Conservation (phyloP, 2,113 vertebrate species). For the Hydrolagus affinis region DNA sequence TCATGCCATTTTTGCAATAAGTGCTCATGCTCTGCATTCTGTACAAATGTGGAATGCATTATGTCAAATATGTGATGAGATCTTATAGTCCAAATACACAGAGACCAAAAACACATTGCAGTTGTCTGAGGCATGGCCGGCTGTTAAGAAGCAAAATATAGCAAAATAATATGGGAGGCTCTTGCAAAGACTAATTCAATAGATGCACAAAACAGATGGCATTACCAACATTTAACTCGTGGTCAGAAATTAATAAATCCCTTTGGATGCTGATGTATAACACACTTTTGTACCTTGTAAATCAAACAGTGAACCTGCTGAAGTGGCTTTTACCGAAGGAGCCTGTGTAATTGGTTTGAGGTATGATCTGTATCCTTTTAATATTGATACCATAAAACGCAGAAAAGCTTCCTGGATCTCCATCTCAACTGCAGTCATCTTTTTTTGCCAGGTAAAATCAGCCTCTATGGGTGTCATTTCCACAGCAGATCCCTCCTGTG, state of each 20-base stretch:
- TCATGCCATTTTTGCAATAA: no score
- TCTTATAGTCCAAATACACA: no score
- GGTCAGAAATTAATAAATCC: neutral
- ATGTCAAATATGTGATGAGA: no score
- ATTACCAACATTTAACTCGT: no score
- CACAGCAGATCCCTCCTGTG: constrained; percentile 68
- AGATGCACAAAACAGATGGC: no score
- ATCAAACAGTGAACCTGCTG: constrained; percentile 85
- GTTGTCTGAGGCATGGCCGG: no score
- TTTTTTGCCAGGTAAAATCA: constrained; percentile 93
- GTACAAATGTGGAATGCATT: no score
- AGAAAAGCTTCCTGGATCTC: constrained; percentile 92
- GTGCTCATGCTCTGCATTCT: no score
- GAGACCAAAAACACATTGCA: no score
- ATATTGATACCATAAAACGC: constrained; percentile 88
- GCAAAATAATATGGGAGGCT: no score
- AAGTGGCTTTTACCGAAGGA: constrained; percentile 87
- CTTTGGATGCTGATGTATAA: neutral
- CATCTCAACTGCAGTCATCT: constrained; percentile 81
- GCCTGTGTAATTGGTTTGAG: constrained; percentile 90
- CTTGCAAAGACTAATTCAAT: no score
- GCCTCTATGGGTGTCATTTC: constrained; percentile 94
- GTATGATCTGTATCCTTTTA: constrained; percentile 86
- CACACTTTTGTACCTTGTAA: constrained; percentile 66
- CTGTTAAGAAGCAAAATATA: no score